Percentiles rank a stretch among this genome's conserved stretches.
phyloP scores from a whole-genome alignment of 2,113 vertebrate genomes.

The Piliocolobus tephrosceles region DNA sequence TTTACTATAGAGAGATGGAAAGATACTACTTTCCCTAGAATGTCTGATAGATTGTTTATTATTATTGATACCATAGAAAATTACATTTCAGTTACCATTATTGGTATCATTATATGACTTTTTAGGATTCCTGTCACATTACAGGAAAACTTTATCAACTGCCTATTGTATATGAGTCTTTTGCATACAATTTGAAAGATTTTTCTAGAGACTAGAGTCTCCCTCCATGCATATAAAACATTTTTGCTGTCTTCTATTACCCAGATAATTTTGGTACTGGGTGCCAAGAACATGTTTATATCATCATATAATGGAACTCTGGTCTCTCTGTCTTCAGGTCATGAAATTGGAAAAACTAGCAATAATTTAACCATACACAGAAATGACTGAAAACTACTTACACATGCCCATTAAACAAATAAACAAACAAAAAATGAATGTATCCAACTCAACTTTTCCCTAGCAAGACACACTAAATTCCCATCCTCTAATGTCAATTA shows the following conservation, averaged over 20 bases:
- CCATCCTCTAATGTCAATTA: not conserved
- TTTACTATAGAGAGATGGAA: not conserved
- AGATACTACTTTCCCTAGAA: not conserved
- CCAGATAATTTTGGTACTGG: not conserved
- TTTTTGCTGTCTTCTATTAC: not conserved
- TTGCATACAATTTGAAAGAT: not conserved
- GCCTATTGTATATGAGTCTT: not conserved
- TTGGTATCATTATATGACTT: not conserved
- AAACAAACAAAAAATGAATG: not conserved
- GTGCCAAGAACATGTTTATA: not conserved
- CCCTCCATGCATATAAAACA: not conserved
- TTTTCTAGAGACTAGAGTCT: not conserved
- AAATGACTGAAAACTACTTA: not conserved
- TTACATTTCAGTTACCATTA: not conserved
- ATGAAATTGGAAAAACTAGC: not conserved
- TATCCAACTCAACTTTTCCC: not conserved
- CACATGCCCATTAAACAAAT: not conserved
- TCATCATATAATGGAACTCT: not conserved
- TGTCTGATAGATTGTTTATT: not conserved
- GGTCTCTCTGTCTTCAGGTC: not conserved
- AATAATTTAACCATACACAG: not conserved
- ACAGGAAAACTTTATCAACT: not conserved
- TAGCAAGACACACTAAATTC: not conserved
- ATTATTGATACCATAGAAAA: not conserved
- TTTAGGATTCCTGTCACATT: not conserved